phyloP scores from a whole-genome alignment of 2,888 invertebrate species.

The Ichneumon xanthorius region DNA sequence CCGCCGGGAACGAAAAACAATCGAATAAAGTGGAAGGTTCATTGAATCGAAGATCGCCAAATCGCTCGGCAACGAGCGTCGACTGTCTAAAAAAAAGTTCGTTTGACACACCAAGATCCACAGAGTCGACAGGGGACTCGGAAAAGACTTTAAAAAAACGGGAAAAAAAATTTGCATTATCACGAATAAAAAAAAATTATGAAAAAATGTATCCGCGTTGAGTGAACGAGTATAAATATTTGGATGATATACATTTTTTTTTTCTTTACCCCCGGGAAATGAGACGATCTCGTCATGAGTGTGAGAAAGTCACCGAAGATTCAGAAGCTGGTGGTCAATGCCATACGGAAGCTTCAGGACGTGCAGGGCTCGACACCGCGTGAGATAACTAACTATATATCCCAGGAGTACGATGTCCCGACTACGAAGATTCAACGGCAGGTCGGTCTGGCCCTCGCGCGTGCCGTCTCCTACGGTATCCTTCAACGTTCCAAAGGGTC shows the following conservation, averaged over 20 bases:
- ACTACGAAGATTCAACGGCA: slow-evolving; percentile 74
- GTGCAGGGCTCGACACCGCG: slow-evolving; percentile 79
- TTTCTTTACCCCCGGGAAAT: slow-evolving; percentile 18
- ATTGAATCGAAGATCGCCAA: neutral
- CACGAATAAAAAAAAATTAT: neutral
- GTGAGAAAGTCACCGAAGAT: slow-evolving; percentile 76
- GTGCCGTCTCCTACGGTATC: slow-evolving; percentile 81
- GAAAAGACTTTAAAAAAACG: neutral
- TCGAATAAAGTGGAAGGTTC: neutral
- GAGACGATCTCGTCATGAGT: slow-evolving; percentile 65
- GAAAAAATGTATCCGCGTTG: neutral
- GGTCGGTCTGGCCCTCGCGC: slow-evolving; percentile 78
- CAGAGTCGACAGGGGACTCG: neutral
- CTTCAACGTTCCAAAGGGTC: slow-evolving; percentile 79
- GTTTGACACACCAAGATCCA: neutral
- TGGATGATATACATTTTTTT: neutral
- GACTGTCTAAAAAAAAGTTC: neutral
- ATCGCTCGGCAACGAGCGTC: slow-evolving; percentile 1
- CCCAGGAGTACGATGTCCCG: slow-evolving; percentile 78
- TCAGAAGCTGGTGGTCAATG: slow-evolving; percentile 79
- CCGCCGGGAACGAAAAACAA: neutral
- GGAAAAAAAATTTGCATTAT: neutral
- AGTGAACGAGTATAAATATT: neutral
- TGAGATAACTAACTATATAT: slow-evolving; percentile 81
- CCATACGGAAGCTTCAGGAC: slow-evolving; percentile 79